A percentile compares a stretch with the other conserved stretches of the same genome.
These are phyloP conservation scores for Camponotus floridanus DNA, from an alignment of 1,140 invertebrate species.

Conservation along the genomic window DNA sequence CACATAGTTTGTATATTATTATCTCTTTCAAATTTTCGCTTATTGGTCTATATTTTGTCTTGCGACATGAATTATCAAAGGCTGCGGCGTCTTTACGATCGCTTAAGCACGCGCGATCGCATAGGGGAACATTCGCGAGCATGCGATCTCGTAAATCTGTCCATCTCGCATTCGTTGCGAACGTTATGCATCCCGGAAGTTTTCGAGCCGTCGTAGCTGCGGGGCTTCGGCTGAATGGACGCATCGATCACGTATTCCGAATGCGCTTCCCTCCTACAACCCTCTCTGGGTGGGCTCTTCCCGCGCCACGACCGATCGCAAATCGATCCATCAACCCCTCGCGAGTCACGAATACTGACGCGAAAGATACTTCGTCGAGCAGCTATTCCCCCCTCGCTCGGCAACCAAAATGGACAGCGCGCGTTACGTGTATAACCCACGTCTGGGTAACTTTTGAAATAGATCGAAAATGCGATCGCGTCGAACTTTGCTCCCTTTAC, in stretches of 20 bases:
- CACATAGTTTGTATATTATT: too few species aligned
- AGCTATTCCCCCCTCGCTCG: conserved; percentile 12
- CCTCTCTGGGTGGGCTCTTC: conserved; percentile 49
- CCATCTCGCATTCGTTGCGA: conserved; percentile 64
- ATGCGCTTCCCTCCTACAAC: conserved; percentile 53
- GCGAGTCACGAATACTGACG: conserved; percentile 67
- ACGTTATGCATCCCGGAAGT: conserved; percentile 71
- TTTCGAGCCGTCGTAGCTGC: conserved; percentile 52
- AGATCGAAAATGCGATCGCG: conserved; percentile 40
- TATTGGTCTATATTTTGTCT: not conserved
- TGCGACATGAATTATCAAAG: conserved; percentile 8
- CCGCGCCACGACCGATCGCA: conserved; percentile 62
- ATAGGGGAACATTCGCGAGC: conserved; percentile 39
- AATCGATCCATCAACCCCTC: conserved; percentile 75
- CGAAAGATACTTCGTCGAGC: conserved; percentile 63
- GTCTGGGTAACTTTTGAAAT: conserved; percentile 60
- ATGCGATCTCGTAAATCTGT: conserved; percentile 70
- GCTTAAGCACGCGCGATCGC: conserved; percentile 50
- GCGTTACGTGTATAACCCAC: conserved; percentile 27
- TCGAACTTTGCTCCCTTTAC: conserved; percentile 44
- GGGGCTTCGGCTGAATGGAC: conserved; percentile 70
- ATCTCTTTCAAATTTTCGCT: not conserved
- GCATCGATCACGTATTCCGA: conserved; percentile 77
- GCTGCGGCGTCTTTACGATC: conserved; percentile 3
- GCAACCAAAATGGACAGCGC: conserved; percentile 64